A percentile compares a stretch with the other conserved stretches of the same genome.
Conservation (phyloP, 2,797 vertebrate species). For the Lagodon rhomboides region DNA sequence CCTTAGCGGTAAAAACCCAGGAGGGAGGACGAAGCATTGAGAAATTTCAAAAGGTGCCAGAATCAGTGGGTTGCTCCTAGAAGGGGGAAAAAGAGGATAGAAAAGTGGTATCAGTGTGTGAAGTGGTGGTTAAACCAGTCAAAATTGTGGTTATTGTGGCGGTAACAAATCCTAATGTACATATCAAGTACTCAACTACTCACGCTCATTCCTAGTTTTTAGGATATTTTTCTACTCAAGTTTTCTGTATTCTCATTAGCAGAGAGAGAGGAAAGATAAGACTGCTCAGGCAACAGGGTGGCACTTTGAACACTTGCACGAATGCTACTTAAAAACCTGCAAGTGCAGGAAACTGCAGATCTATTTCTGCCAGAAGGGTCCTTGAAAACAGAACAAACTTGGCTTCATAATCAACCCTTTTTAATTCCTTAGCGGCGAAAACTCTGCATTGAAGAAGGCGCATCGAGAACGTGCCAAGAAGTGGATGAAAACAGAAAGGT, state of each 20-base stretch:
- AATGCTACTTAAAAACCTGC: background rate
- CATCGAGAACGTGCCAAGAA: background rate
- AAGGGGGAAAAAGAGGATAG: background rate
- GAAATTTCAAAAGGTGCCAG: background rate
- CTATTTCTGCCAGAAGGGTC: background rate
- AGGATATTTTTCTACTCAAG: background rate
- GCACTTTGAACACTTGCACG: background rate
- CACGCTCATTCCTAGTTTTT: too few species aligned
- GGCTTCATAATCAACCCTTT: background rate
- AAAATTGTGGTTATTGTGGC: too few species aligned
- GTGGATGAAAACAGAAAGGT: background rate
- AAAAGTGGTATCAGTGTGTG: background rate
- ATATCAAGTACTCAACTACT: too few species aligned
- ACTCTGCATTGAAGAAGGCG: background rate
- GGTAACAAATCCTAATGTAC: too few species aligned
- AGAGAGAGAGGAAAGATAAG: background rate
- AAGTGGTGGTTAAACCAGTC: too few species aligned
- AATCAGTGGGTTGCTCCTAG: background rate
- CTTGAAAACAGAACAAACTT: constrained; percentile 15
- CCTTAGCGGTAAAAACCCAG: background rate
- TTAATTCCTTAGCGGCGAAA: background rate
- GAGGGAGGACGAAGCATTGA: background rate
- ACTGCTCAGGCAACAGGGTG: constrained; percentile 5
- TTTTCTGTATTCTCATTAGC: background rate
- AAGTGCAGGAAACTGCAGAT: background rate